Evolutionary conservation across 1,140 invertebrate genomes (phyloP), one percentile per base, ranked within the genome.

Genomic region (Habropoda laboriosa): DNA sequence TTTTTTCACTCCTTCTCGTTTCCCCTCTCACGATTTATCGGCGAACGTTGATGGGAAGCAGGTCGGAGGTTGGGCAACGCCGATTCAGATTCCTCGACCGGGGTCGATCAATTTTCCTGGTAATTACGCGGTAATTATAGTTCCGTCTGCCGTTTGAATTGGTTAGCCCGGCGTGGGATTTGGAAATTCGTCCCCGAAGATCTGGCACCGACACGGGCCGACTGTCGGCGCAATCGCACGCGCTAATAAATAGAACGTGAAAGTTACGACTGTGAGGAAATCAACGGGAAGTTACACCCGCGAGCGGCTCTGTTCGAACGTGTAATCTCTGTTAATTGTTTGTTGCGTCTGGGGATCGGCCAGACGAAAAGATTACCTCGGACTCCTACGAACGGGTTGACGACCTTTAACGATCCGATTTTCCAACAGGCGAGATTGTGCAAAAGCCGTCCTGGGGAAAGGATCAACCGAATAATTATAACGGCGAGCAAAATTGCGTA

Each of bases 401-500:
- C 27, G 61, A 64, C 24, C 61, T 42, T 47, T 2, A 8, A 27
- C 3, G 40, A 32, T 27, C 8, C 0, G 18, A 5, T 21, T 21
- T 8, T 30, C 0, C 0, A 30, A 38, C 88, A 97, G 97, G 96
- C 32, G 95, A 96, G 82, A 93, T 96, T 45, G 96, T 98, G 1
- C 94, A 94, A 16, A 96, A 95, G 81, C 97, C 97, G 8, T 94
- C 96, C 1, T 98, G 98, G 98, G 97, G 97, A 47, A 97, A 97
- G 89, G 97, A 98, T 87, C 98, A 99, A 88, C 98, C 98, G 0
- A 98, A 98, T 89, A 99, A 98, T 88, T 98, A 98, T 92, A 98
- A 98, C 87, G 97, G 97, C 0, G 97, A 98, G 88, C 98, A 99
- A 91, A 98, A 98, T 91, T 98, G 97, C 91, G 97, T 97, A 5